Conservation (phyloP, 2,888 invertebrate species). For the Caenorhabditis afra region DNA sequence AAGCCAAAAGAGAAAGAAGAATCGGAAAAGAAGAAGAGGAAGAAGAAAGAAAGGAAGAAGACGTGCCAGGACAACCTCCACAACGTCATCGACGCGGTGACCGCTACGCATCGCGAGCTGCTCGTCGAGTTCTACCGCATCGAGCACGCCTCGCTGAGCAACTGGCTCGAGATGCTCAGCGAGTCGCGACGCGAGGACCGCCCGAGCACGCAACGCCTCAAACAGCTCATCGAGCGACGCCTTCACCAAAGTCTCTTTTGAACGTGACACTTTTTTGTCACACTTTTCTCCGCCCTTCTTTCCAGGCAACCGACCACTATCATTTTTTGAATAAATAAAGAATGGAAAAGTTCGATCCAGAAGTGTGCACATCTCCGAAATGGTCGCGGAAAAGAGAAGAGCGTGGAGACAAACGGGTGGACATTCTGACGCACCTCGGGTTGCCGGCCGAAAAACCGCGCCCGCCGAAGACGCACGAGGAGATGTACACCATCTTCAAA, state of each 20-base stretch:
- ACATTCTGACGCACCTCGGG: no score
- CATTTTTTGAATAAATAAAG: no score
- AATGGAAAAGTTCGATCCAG: no score
- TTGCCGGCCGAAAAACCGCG: no score
- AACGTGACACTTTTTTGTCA: background rate
- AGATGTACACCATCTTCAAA: no score
- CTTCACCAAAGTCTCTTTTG: no score
- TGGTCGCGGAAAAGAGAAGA: no score
- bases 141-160: constrained; percentile 31
- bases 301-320: no score
- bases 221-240: constrained; percentile 19
- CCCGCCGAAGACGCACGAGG: no score
- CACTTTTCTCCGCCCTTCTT: no score
- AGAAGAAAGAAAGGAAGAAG: background rate
- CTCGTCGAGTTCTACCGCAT: constrained; percentile 41
- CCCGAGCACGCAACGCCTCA: constrained; percentile 23
- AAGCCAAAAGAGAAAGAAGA: background rate
- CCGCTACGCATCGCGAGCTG: constrained; percentile 11
- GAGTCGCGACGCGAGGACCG: constrained; percentile 19
- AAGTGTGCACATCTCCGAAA: no score
- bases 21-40: background rate
- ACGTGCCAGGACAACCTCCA: constrained; percentile 1
- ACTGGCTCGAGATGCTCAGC: constrained; percentile 23
- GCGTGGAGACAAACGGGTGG: no score
- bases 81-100: background rate